Evolutionary conservation across 2,888 invertebrate species (phyloP), one percentile per base, ranked within the genome.

Genomic region (Nomada fabriciana): DNA sequence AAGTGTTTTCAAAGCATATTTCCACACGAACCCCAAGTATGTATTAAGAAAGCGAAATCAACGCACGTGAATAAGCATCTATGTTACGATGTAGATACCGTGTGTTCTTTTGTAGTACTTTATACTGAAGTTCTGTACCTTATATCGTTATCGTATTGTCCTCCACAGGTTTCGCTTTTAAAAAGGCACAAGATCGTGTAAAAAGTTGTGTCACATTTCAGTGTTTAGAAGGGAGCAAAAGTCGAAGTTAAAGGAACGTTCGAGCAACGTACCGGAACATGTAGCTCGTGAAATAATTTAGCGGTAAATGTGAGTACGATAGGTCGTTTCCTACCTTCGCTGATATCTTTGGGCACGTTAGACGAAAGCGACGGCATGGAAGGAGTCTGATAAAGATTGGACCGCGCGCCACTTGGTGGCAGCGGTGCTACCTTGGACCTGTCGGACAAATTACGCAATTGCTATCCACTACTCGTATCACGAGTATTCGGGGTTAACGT

Each of bases 131-230:
- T 86, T 89, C 79, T 90, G 90, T 93, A 93, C 93, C 93, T 93
- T 93, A 93, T 87, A 91, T 92, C 90, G 92, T 91, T 87, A 91
- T 92, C 90, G 92, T 91, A 93, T 89, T 91, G 89, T 92, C 92
- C 92, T 93, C 92, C 91, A 91, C 87, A 83, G 92, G 91, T 91
- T 92, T 93, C 82, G 92, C 93, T 93, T 93, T 92, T 89, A 85
- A 83, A 80, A 80, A 82, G 86, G 89, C 86, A 90, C 88, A 91
- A 90, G 90, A 89, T 85, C 61, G 84, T 83, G 88, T 88, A 90
- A 89, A 87, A 80, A 80, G 47, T 86, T 68, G 78, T 82, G 80
- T 89, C 53, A 88, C 47, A 82, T 60, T 71, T 83, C 59, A 50
- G 78, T 42, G 57, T 68, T 83, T n/a, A 64, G 77, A 85, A 84